These are phyloP conservation scores for Phalangium opilio DNA, from an alignment of 2,888 invertebrate genomes.

Conservation along the genomic window DNA sequence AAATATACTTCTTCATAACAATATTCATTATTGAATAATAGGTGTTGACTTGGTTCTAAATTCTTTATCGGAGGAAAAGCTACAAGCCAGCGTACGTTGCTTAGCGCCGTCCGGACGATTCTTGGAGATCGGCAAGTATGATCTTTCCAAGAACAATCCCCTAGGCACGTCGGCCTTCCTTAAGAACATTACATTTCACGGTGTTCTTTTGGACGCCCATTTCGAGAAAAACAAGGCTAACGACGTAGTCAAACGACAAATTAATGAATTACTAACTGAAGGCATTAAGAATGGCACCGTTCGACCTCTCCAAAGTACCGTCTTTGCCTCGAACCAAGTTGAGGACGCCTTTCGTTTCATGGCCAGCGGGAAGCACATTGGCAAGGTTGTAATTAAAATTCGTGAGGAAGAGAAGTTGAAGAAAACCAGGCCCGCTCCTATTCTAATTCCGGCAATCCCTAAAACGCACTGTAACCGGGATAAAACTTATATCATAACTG, in stretches of 20 bases:
- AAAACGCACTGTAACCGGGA: conserved; percentile 52
- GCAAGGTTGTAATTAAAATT: conserved; percentile 83
- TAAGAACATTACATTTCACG: conserved; percentile 93
- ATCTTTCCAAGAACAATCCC: conserved; percentile 77
- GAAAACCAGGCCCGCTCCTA: conserved; percentile 25
- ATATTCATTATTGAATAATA: too few species aligned
- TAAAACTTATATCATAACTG: conserved; percentile 38
- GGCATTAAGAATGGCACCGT: conserved; percentile 82
- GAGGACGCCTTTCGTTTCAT: conserved; percentile 86
- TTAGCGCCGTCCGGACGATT: conserved; percentile 85
- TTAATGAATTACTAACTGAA: conserved; percentile 59
- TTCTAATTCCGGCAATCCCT: conserved; percentile 55
- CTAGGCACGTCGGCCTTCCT: conserved; percentile 88
- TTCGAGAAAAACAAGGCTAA: conserved; percentile 48
- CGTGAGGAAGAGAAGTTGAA: conserved; percentile 73
- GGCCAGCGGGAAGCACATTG: conserved; percentile 95
- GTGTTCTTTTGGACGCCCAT: conserved; percentile 83
- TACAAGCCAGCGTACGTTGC: conserved; percentile 84
- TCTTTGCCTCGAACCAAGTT: conserved; percentile 68
- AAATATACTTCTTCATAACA: too few species aligned
- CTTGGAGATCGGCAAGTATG: conserved; percentile 95
- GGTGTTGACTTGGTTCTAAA: conserved; percentile 92
- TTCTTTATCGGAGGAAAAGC: conserved; percentile 83
- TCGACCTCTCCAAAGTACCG: conserved; percentile 66
- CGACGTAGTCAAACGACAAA: conserved; percentile 48